Evolutionary conservation across 2,888 invertebrate genomes (phyloP), one percentile per base, ranked within the genome.

Genomic region (Volucella bombylans): DNA sequence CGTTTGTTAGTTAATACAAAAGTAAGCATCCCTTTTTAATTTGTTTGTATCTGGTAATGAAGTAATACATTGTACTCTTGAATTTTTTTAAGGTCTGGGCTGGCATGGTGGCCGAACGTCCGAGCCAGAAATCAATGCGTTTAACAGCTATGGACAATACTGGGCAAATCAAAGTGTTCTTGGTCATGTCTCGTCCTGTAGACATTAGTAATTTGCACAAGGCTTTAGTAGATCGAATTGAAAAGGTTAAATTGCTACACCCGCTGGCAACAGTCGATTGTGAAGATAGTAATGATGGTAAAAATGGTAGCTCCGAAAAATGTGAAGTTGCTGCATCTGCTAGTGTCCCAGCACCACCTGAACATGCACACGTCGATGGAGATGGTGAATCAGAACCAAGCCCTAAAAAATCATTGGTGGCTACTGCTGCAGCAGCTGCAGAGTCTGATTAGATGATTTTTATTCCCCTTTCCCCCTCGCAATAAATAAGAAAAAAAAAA

Each of bases 1-100:
- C 94, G 97, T 72, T 95, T 98, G 68, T 94, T 98, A 89, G 93
- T 99, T 78, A 99, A 98, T 92, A 98, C 98, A 50, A 97, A 97
- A 93, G 95, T 96, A 90, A 61, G 0, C 8, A 47, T 23, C 14
- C 15, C 18, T 15, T 61, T 0, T 6, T 14, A 69, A n/a, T 1
- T 47, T 61, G 12, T 41, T 31, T 41, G 11, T 38, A 23, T 31
- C 4, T 31, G 6, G 6, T 6, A 31, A 31, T 31, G 31, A 31
- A 31, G 31, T 0, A 31, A 31, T 31, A 6, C 31, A 31, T 31
- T 31, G 31, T 31, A 31, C 54, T 50, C 18, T 76, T 55, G 78
- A 74, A 52, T 65, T 69, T 77, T 72, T 69, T 23, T 41, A 86
- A 94, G 94, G 94, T 96, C 86, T 98, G 97, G 97, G 94, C 96